Base-by-base conservation (phyloP, 64 coral and sea anemone genomes). In the Exaiptasia diaphana region DNA sequence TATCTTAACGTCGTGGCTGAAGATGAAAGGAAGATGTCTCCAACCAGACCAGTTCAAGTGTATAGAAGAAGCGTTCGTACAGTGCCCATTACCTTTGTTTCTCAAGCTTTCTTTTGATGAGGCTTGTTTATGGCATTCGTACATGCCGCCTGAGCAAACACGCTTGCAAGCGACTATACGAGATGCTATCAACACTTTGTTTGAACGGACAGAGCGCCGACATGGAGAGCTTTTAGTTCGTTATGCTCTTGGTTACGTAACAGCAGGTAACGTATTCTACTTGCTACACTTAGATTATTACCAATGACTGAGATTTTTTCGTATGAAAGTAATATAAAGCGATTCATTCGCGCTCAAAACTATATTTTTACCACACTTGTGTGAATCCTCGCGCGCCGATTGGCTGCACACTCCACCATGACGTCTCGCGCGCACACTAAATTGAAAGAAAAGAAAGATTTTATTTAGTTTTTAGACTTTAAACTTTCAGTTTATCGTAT, bases 21-120 rank as follows among this genome's bases (percentile, higher is more conserved):
- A 89, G 23, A 20, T 57, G 11, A 53, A 78, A 6, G 52, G 67
- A 20, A 77, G 91, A 71, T 59, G 73, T 29, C 74, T 94, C 17
- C 72, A 84, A 44, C 73, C 48, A 14, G 45, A 64, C 9, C 93
- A 96, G 31, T 36, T 80, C 5, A 35, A 72, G 21, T 38, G 55
- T 15, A 24, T 96, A 35, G 52, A 81, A 57, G 65, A 41, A 11
- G 93, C 87, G 34, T 82, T 96, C 24, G 59, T 63, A 67, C 52
- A 82, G 46, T 96, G 93, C 13, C 69, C 82, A 44, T 68, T 96
- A 27, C 87, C 93, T 27, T 57, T 96, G 67, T 96, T 90, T 77
- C 67, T 96, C 0, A 96, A 96, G 67, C 79, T 96, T 23, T 86
- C 93, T 0, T 96, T 90, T 30, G 81, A 90, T 4, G 93, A 96